Base-by-base conservation (phyloP, 1,140 invertebrate genomes). In the Drosophila oshimai region DNA sequence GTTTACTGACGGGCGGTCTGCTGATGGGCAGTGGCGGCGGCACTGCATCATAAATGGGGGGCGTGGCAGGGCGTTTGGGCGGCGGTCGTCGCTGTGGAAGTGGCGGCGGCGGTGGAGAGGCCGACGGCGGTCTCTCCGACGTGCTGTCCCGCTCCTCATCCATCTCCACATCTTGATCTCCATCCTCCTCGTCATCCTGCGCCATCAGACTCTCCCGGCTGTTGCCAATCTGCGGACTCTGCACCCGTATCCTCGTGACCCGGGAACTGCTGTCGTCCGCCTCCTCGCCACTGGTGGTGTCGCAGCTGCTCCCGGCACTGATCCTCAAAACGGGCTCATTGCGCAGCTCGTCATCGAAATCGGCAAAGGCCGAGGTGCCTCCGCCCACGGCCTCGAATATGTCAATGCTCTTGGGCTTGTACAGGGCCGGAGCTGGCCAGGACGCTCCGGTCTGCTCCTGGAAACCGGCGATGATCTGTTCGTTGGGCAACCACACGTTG, bases 371-470 rank as follows among this genome's bases (percentile, higher is more conserved):
- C 2, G 58, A 36, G 0, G 46, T 45, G 1, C 60, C 72, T 1
- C 72, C 79, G 5, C 47, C 64, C 0, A 60, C 45, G 1, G 44
- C 49, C 46, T 90, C 89, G 36, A 90, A 90, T 13, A 90, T 90
- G 22, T 90, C 89, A n/a, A 90, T 87, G 34, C 80, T 90, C n/a
- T 89, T 87, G n/a, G 87, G 54, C 54, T 90, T 90, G 29, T 89
- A 89, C 1, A 89, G 18, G 0, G 67, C 17, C 1, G 80, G 60
- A 0, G 39, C 71, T 17, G 80, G 61, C 75, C 74, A 78, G 5
- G 22, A 31, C 18, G 41, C 2, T 24, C 31, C 44, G 45, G 1
- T 13, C 4, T 61, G 50, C 12, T 62, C 77, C 49, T 55, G 49
- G 29, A 87, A 87, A 5, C 55, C 53, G 2, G 89, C 67, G 1